Evolutionary conservation across 2,113 vertebrate genomes (phyloP).

Genomic region (Bos javanicus): DNA sequence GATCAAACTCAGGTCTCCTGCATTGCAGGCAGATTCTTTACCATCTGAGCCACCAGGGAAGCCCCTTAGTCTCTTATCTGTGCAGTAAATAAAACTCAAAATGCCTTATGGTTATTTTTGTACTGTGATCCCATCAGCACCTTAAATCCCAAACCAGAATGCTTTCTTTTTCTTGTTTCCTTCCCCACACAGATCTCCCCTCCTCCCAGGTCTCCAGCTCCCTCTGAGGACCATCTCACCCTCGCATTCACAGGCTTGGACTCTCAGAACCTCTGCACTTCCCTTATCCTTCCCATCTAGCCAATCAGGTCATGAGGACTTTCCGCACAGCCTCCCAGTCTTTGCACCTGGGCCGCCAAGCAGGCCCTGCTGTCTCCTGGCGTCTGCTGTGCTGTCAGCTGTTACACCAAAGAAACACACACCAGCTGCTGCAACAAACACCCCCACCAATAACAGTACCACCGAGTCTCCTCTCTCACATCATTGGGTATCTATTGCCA

Average conservation of each 20-base stretch:
- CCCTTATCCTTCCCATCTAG: too few relatives aligned
- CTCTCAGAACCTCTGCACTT: too few relatives aligned
- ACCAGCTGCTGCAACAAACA: neutral
- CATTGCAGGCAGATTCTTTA: neutral
- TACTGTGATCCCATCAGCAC: neutral
- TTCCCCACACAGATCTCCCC: neutral
- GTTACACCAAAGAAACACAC: neutral
- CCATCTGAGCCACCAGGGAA: neutral
- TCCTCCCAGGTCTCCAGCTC: neutral
- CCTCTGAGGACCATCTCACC: neutral
- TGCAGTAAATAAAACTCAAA: neutral
- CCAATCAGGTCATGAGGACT: neutral
- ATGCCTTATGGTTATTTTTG: neutral
- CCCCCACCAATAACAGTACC: neutral
- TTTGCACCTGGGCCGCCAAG: neutral
- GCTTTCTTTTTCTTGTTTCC: neutral
- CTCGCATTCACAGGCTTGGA: neutral
- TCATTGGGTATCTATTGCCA: rapidly evolving
- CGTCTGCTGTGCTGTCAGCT: too few relatives aligned
- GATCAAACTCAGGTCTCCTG: neutral
- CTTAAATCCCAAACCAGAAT: neutral
- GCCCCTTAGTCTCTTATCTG: neutral
- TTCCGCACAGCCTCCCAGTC: neutral
- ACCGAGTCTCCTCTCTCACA: neutral
- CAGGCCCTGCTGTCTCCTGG: neutral